These are phyloP conservation scores for Diarsia dahlii DNA, from an alignment of 2,888 invertebrate genomes.

Conservation along the genomic window DNA sequence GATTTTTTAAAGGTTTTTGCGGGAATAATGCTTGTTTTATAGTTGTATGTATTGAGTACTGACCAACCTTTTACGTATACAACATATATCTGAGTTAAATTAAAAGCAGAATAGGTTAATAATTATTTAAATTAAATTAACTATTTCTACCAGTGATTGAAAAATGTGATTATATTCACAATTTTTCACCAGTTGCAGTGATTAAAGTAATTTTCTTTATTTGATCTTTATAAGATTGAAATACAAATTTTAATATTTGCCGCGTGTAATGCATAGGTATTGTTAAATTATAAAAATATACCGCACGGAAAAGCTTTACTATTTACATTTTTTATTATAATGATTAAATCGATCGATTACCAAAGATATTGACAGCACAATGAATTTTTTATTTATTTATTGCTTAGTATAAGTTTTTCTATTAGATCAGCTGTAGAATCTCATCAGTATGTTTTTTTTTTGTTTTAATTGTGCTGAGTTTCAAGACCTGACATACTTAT, in stretches of 20 bases:
- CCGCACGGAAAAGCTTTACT: conserved; percentile 5
- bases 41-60: conserved; percentile 19
- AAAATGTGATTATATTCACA: not conserved
- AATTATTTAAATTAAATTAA: too few relatives aligned
- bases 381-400: conserved; percentile 78
- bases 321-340: not conserved
- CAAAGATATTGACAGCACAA: conserved; percentile 75
- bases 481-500: conserved; percentile 50
- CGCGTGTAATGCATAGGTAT: not conserved
- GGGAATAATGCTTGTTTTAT: conserved; percentile 44
- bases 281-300: not conserved
- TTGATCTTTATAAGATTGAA: not conserved
- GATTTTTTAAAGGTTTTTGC: conserved; percentile 38
- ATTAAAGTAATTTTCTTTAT: not conserved
- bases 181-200: not conserved
- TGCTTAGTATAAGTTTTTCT: conserved; percentile 70
- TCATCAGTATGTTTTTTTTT: conserved; percentile 73
- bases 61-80: not conserved
- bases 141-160: not conserved
- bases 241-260: conserved; percentile 10
- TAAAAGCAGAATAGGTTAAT: not conserved
- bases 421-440: conserved; percentile 82
- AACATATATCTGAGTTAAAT: not conserved
- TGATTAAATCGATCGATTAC: conserved; percentile 40
- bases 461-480: conserved; percentile 64